phyloP scores from a whole-genome alignment of 1,140 invertebrate genomes.

The Meloidogyne hapla region DNA sequence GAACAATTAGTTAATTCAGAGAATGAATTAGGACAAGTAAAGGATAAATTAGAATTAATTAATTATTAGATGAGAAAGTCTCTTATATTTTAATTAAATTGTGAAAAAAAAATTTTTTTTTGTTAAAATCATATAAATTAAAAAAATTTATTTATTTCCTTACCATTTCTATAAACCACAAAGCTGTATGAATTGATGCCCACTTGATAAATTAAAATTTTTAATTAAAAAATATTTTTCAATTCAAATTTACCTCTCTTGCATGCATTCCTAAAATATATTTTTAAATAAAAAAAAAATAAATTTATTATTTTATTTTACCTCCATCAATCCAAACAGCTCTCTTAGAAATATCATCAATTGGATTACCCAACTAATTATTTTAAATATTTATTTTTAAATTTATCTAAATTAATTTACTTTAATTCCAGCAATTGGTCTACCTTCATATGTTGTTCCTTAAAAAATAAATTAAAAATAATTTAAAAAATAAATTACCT shows the following conservation, averaged over 20 bases:
- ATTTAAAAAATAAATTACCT: background rate
- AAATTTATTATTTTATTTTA: conserved; percentile 59
- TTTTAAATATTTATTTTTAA: conserved; percentile 11
- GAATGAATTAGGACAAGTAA: no score
- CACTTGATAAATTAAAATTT: conserved; percentile 51
- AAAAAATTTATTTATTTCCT: background rate
- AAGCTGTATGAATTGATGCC: conserved; percentile 64
- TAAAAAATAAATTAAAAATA: conserved; percentile 41
- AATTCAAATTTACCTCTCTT: conserved; percentile 14
- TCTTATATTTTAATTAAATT: no score
- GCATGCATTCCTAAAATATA: conserved; percentile 30
- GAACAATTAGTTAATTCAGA: no score
- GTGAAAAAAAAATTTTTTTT: no score
- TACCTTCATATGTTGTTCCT: conserved; percentile 65
- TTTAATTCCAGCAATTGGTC: conserved; percentile 65
- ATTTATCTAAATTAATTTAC: conserved; percentile 45
- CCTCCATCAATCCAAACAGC: conserved; percentile 65
- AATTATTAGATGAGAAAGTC: no score
- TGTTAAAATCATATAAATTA: no score
- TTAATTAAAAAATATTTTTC: background rate
- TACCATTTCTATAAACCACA: conserved; percentile 64
- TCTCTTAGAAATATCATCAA: conserved; percentile 51
- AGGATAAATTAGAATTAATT: no score
- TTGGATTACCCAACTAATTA: conserved; percentile 54
- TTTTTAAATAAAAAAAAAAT: background rate